These are phyloP conservation scores for Agrochola circellaris DNA, from an alignment of 2,888 invertebrate genomes.

Conservation along the genomic window DNA sequence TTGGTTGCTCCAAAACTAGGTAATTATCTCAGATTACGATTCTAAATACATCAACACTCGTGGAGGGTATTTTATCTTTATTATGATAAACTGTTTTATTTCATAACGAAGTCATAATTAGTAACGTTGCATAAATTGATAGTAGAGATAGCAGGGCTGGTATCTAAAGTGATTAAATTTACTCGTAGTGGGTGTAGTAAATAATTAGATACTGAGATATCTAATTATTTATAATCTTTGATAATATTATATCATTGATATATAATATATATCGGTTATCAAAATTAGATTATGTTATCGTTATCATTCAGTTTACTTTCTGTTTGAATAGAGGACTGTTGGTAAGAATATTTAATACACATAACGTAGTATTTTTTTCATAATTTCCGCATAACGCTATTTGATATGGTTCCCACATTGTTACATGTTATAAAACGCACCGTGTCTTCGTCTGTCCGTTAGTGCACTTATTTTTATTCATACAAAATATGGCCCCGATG, in stretches of 20 bases:
- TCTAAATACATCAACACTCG: background rate
- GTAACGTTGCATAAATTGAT: background rate
- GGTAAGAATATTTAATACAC: conserved; percentile 18
- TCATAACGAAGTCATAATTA: background rate
- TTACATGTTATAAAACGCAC: conserved; percentile 27
- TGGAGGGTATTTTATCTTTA: conserved; percentile 13
- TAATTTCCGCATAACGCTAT: background rate
- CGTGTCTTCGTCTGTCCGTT: conserved; percentile 11
- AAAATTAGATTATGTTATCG: background rate
- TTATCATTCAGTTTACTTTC: conserved; percentile 24
- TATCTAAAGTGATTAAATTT: conserved; percentile 11
- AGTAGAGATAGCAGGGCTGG: background rate
- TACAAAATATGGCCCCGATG: no score
- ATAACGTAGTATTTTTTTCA: background rate
- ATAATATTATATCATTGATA: conserved; percentile 12
- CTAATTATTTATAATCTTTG: conserved; percentile 10
- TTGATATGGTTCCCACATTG: conserved; percentile 3
- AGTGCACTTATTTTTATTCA: background rate
- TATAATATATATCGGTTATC: background rate
- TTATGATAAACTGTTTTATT: background rate
- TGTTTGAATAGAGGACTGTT: conserved; percentile 3
- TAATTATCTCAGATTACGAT: background rate
- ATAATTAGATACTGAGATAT: background rate
- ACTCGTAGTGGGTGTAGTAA: background rate
- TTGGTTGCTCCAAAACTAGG: background rate